These are phyloP conservation scores for Atherix ibis DNA, from an alignment of 2,888 invertebrate species.

Conservation along the genomic window DNA sequence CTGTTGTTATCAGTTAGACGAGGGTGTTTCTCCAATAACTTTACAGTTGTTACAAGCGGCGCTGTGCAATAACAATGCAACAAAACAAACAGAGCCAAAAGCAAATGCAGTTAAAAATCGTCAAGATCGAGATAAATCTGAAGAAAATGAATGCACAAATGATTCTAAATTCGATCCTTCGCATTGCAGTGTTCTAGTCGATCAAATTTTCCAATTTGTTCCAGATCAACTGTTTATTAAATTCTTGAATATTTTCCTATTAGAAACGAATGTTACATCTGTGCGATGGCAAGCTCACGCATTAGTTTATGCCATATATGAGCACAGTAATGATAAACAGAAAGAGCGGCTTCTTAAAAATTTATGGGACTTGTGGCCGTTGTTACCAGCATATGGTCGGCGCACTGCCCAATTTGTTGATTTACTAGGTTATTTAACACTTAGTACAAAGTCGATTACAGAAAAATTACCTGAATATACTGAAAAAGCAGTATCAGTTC, in stretches of 20 bases:
- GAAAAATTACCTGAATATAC: conserved; percentile 59
- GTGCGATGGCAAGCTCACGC: conserved; percentile 94
- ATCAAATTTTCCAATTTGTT: conserved; percentile 50
- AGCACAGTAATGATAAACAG: conserved; percentile 60
- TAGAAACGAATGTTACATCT: conserved; percentile 84
- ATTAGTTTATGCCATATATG: conserved; percentile 66
- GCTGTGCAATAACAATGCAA: conserved; percentile 44
- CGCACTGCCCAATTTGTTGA: conserved; percentile 96
- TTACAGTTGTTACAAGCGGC: conserved; percentile 81
- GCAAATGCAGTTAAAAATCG: conserved; percentile 29
- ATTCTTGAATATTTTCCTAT: conserved; percentile 77
- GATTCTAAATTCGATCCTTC: conserved; percentile 51
- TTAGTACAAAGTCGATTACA: conserved; percentile 60
- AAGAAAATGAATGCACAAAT: conserved; percentile 40
- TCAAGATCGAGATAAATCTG: conserved; percentile 48
- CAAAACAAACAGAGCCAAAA: conserved; percentile 8
- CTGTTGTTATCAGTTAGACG: conserved; percentile 67
- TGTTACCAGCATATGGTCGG: conserved; percentile 76
- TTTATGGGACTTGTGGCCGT: conserved; percentile 84
- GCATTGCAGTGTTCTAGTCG: conserved; percentile 49
- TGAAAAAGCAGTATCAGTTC: conserved; percentile 68
- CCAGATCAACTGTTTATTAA: conserved; percentile 34
- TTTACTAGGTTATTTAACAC: conserved; percentile 82
- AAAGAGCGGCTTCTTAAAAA: conserved; percentile 67
- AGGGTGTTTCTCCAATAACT: conserved; percentile 80